Base-by-base conservation (phyloP, 2,888 invertebrate genomes). In the Norana najaformis region DNA sequence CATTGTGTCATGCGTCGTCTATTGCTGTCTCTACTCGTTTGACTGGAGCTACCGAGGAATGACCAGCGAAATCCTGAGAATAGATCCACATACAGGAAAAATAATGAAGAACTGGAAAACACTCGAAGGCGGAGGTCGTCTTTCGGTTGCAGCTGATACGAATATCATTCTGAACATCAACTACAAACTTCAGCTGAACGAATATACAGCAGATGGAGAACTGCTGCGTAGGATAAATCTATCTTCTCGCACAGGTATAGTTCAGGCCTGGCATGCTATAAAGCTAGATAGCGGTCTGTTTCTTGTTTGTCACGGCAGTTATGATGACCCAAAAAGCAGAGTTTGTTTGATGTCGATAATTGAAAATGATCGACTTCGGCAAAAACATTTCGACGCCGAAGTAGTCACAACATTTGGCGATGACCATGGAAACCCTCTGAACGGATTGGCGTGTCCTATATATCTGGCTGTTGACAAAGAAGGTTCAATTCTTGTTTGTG, bases 141-240 rank as follows among this genome's bases (percentile, higher is more conserved):
- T 69, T 13, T 69, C 69, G 5, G 69, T 69, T 69, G 69, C 69
- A 4, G n/a, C 0, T 8, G 69, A 69, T 69, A 69, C 69, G n/a
- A 69, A 69, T 69, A n/a, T 69, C n/a, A 69, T 69, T 69, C n/a
- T 69, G 69, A 69, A 69, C n/a, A n/a, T 69, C 69, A 69, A 69
- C 69, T 0, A 8, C 13, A 69, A n/a, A 5, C 11, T n/a, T 69
- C 69, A 69, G 69, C 69, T 69, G 69, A 69, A 69, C n/a, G 69
- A 69, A 69, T 69, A 69, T n/a, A 69, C 69, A 69, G 69, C 69
- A 69, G 69, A 69, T 69, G 69, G 69, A 30, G 69, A 69, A n/a
- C n/a, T 69, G 13, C n/a, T 30, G 30, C 69, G 69, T 8, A 69
- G 14, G 1, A 69, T 69, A n/a, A n/a, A 69, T n/a, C 69, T 69